phyloP scores from a whole-genome alignment of 1,140 invertebrate genomes.

The Holotrichia oblita region DNA sequence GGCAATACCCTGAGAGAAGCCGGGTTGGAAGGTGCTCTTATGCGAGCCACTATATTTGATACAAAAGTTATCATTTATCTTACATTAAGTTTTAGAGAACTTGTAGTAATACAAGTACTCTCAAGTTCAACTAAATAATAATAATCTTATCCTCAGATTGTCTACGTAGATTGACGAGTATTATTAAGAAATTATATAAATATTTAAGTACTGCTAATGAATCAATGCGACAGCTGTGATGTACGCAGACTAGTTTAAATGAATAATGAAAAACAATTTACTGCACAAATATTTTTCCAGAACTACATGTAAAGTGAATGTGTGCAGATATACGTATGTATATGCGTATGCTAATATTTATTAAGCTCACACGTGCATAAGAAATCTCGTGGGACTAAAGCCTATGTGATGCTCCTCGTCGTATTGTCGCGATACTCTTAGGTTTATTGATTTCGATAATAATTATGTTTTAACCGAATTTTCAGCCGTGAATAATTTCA shows the following conservation, averaged over 20 bases:
- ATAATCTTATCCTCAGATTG: neutral
- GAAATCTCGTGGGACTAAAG: neutral
- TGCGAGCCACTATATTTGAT: too few species aligned
- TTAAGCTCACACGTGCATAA: slow-evolving; percentile 13
- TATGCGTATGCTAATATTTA: slow-evolving; percentile 24
- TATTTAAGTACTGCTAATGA: neutral
- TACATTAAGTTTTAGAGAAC: neutral
- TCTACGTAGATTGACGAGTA: neutral
- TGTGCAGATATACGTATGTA: neutral
- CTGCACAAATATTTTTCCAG: neutral
- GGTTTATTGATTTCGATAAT: slow-evolving; percentile 16
- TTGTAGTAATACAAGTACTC: too few species aligned
- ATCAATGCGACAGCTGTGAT: neutral
- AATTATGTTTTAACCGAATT: neutral
- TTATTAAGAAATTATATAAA: neutral
- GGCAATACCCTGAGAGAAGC: too few species aligned
- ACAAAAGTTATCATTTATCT: neutral
- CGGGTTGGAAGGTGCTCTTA: too few species aligned
- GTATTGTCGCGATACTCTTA: neutral
- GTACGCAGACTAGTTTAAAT: neutral
- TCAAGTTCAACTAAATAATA: too few species aligned
- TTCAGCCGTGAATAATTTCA: neutral
- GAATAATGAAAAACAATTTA: neutral
- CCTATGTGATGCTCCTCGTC: neutral
- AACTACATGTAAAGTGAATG: neutral